Evolutionary conservation across 2,797 vertebrate species (phyloP).

Genomic region (Acrocephalus scirpaceus): DNA sequence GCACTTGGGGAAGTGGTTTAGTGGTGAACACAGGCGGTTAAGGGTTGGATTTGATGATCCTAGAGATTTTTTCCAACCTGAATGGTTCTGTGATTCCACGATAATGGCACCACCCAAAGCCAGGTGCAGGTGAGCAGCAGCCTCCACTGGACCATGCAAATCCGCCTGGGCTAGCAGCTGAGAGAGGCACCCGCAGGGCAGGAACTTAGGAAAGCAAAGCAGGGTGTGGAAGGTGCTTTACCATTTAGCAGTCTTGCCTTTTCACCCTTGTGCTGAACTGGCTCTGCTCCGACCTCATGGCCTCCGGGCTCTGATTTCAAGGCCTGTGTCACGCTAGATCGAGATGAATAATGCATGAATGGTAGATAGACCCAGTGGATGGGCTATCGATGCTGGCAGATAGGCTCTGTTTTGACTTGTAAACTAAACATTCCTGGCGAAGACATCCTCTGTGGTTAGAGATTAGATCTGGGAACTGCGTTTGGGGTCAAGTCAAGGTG

Average conservation of each 20-base stretch:
- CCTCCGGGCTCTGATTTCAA: background rate
- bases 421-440: background rate
- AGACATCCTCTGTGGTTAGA: constrained; percentile 47
- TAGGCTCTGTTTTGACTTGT: constrained; percentile 43
- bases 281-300: background rate
- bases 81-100: background rate
- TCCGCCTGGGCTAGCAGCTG: background rate
- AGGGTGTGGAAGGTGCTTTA: background rate
- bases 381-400: background rate
- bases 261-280: background rate
- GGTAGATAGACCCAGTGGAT: background rate
- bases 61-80: background rate
- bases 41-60: background rate
- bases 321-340: background rate
- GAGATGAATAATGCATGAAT: constrained; percentile 20
- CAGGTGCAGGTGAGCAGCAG: background rate
- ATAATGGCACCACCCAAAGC: background rate
- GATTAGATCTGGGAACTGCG: constrained; percentile 18
- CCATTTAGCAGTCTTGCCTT: background rate
- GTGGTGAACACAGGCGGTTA: fast-evolving
- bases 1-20: background rate
- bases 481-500: background rate
- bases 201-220: background rate
- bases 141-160: background rate
- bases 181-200: background rate